Conservation (phyloP, 1,140 invertebrate genomes). For the Tetranychus cinnabarinus region DNA sequence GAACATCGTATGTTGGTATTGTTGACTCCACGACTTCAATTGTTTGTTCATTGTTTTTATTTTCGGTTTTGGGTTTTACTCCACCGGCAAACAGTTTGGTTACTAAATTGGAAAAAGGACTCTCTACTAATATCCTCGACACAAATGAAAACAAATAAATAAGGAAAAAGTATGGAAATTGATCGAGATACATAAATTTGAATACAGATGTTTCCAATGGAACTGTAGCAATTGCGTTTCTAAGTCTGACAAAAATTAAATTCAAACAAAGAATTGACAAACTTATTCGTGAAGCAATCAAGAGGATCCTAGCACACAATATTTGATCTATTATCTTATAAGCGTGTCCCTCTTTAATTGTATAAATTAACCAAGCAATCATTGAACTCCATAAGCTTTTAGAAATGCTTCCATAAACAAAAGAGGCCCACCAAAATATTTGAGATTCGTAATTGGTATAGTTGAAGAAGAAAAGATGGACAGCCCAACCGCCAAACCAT, state of each 20-base stretch:
- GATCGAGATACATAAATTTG: background rate
- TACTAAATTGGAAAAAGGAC: background rate
- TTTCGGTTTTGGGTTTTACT: background rate
- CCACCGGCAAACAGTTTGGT: background rate
- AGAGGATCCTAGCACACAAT: background rate
- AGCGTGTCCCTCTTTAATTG: background rate
- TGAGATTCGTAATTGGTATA: background rate
- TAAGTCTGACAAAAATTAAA: background rate
- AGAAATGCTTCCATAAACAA: background rate
- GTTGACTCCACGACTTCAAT: too few relatives aligned
- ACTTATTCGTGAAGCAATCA: background rate
- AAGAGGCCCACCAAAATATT: background rate
- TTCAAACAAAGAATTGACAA: background rate
- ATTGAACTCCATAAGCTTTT: background rate
- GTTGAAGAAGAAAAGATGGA: background rate
- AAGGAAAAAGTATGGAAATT: background rate
- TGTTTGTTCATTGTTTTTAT: too few relatives aligned
- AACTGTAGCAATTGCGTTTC: background rate
- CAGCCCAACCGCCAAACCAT: background rate
- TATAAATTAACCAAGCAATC: background rate
- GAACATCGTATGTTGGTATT: too few relatives aligned
- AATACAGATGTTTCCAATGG: background rate
- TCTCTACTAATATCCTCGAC: background rate
- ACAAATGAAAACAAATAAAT: background rate
- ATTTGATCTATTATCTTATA: background rate